phyloP scores from a whole-genome alignment of 2,113 vertebrate genomes.

The Bombycilla garrulus region DNA sequence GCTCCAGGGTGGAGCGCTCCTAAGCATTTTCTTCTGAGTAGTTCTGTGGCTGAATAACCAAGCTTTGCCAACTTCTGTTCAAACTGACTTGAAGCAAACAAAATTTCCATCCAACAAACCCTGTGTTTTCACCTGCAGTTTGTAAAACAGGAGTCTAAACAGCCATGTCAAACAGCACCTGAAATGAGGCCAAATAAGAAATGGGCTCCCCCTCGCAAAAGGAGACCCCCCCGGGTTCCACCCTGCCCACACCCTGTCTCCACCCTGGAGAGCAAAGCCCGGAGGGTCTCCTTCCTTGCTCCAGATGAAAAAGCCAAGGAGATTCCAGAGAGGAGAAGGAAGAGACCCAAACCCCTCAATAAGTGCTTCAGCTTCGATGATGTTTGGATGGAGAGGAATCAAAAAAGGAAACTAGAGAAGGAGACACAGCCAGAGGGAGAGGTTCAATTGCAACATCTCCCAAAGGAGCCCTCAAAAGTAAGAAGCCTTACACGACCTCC shows the following conservation, averaged over 20 bases:
- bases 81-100: neutral
- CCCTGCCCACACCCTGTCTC: neutral
- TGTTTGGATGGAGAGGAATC: constrained; percentile 84
- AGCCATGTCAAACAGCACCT: constrained; percentile 42
- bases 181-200: constrained; percentile 59
- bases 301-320: constrained; percentile 42
- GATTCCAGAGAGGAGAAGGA: constrained; percentile 21
- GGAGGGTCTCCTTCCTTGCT: constrained; percentile 42
- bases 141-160: constrained; percentile 53
- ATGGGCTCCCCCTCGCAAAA: constrained; percentile 23
- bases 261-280: constrained; percentile 20
- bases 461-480: constrained; percentile 76
- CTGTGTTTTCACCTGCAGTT: constrained; percentile 62
- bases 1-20: neutral
- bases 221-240: constrained; percentile 18
- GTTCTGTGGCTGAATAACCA: neutral
- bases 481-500: constrained; percentile 27
- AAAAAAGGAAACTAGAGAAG: constrained; percentile 73
- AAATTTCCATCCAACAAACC: neutral
- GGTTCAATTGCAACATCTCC: constrained; percentile 22
- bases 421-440: constrained; percentile 62
- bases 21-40: neutral
- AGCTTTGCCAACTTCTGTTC: neutral
- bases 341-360: constrained; percentile 22
- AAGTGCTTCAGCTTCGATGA: constrained; percentile 79